These are phyloP conservation scores for Chrysogorgia sp. DNA, from an alignment of 92 coral and sea anemone species.

Conservation along the genomic window DNA sequence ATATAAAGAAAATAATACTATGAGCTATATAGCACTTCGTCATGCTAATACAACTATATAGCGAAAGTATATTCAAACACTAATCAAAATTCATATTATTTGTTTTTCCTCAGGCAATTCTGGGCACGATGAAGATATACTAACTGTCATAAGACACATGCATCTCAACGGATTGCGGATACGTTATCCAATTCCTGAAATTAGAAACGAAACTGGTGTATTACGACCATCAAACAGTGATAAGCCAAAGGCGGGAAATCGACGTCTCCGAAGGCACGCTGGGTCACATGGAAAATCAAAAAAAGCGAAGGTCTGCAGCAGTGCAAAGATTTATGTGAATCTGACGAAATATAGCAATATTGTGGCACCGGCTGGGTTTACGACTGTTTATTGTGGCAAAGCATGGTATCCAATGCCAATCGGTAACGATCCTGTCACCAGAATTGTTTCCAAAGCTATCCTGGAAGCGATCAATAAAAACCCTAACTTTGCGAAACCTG, in stretches of 20 bases:
- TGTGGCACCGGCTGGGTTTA: slow-evolving; percentile 28
- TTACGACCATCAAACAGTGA: neutral
- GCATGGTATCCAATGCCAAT: slow-evolving; percentile 21
- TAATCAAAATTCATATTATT: neutral
- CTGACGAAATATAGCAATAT: slow-evolving; percentile 25
- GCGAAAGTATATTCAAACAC: neutral
- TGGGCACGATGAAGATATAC: neutral
- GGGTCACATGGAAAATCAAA: neutral
- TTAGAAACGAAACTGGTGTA: neutral
- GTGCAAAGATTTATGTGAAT: slow-evolving; percentile 20
- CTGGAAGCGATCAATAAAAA: slow-evolving; percentile 1
- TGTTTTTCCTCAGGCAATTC: too few species aligned
- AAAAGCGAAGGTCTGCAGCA: slow-evolving; percentile 2
- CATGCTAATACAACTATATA: too few species aligned
- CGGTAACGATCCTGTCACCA: slow-evolving; percentile 28
- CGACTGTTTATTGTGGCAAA: slow-evolving; percentile 27
- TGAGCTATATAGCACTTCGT: neutral
- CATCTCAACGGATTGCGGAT: slow-evolving; percentile 25
- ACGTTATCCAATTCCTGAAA: neutral
- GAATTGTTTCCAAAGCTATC: slow-evolving; percentile 34
- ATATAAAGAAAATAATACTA: neutral
- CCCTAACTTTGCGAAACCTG: neutral
- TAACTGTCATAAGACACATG: slow-evolving; percentile 3
- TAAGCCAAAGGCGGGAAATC: slow-evolving; percentile 9
- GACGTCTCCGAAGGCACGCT: neutral